Evolutionary conservation across 2,888 invertebrate genomes (phyloP).

Genomic region (Cotesia congregata): DNA sequence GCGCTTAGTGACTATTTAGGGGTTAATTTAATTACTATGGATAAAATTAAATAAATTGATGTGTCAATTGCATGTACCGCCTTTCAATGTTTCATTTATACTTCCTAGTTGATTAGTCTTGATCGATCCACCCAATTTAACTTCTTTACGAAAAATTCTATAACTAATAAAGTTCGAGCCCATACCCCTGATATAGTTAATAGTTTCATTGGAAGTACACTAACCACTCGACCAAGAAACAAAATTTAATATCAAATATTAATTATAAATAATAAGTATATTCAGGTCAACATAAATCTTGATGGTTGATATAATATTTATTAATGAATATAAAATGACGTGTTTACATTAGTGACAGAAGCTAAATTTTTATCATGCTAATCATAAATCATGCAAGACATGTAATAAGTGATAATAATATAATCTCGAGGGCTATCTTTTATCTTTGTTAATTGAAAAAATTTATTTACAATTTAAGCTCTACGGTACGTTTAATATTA

Average conservation of each 20-base stretch:
- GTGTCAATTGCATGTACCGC: no score
- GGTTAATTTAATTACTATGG: no score
- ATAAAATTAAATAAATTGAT: no score
- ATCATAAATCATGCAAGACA: neutral
- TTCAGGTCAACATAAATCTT: neutral
- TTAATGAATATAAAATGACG: neutral
- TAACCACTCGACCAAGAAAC: neutral
- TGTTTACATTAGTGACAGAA: neutral
- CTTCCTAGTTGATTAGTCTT: no score
- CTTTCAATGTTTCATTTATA: no score
- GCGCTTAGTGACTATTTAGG: no score
- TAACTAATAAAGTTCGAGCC: no score
- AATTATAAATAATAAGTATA: neutral
- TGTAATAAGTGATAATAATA: neutral
- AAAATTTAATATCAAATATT: slow-evolving; percentile 1
- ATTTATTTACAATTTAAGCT: slow-evolving; percentile 18
- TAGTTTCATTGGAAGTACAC: no score
- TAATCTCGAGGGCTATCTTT: neutral
- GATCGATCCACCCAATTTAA: no score
- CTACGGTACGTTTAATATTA: slow-evolving; percentile 15
- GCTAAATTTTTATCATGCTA: neutral
- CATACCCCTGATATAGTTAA: no score
- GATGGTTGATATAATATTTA: neutral
- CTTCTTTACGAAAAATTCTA: no score
- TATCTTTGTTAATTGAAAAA: neutral